Evolutionary conservation across 2,797 vertebrate genomes (phyloP), one percentile per base, ranked within the genome.

Genomic region (Esox lucius): DNA sequence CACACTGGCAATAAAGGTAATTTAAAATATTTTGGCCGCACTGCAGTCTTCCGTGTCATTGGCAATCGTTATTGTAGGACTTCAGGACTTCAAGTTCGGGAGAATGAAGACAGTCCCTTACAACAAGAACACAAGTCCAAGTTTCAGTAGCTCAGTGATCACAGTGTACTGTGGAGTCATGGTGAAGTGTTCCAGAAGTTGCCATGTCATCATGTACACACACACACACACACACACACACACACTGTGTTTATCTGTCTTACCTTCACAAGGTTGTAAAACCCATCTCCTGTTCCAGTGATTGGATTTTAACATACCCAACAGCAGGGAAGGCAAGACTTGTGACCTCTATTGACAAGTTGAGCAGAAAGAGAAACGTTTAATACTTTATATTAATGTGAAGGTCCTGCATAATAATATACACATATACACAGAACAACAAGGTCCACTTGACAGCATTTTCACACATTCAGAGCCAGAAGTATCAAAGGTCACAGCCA

Each of bases 11-110:
- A 56, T 59, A 48, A 68, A 76, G 69, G 72, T 86, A 83, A 83
- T 88, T 87, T 75, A 69, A 83, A 72, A 73, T 82, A 80, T 84
- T 28, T 61, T 65, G 70, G 74, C 75, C 42, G 49, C 67, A 56
- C 15, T 1, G 28, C 78, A 0, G 0, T 6, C 68, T 68, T 22
- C 68, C 22, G 3, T 42, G 64, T 66, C 64, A 8, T 76, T 69
- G 76, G 72, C 56, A 56, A 68, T 73, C 74, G 46, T 49, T 53
- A 15, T 7, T 62, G 62, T 59, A 59, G 56, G 56, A 59, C 56
- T 59, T 59, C 56, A 24, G 22, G 51, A 53, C 51, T 17, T 51
- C n/a, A 53, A 53, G 1, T 59, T 59, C 56, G 24, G 22, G 7
- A 9, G 22, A 56, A n/a, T 22, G 53, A 22, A 7, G n/a, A 53